phyloP scores from a whole-genome alignment of 2,888 invertebrate genomes.

The Ormyrus labotus region DNA sequence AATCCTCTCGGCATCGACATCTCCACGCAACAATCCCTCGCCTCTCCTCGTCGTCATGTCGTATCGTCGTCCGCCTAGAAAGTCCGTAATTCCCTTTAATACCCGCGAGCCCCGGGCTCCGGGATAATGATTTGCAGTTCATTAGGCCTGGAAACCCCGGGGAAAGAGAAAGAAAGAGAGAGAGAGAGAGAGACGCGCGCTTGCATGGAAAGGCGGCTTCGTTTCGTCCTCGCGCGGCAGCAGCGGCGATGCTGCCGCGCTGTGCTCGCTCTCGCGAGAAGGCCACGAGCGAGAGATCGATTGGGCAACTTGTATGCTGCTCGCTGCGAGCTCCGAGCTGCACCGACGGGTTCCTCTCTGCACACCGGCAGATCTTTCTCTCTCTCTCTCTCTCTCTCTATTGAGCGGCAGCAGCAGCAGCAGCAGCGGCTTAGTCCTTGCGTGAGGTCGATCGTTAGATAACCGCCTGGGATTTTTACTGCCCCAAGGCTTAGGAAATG shows the following conservation, averaged over 20 bases:
- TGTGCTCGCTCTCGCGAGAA: neutral
- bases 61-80: slow-evolving; percentile 16
- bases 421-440: slow-evolving; percentile 33
- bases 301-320: slow-evolving; percentile 28
- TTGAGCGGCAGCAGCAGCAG: neutral
- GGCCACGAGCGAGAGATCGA: slow-evolving; percentile 12
- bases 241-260: neutral
- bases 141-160: slow-evolving; percentile 20
- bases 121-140: slow-evolving; percentile 48
- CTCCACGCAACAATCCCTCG: neutral
- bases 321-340: neutral
- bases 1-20: neutral
- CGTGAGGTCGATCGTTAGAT: slow-evolving; percentile 47
- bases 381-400: neutral
- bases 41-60: too few relatives aligned
- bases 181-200: neutral
- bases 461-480: neutral
- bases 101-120: slow-evolving; percentile 2
- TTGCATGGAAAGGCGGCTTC: slow-evolving; percentile 6
- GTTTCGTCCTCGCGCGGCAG: neutral
- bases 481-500: neutral
- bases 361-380: neutral
- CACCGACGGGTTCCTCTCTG: too few relatives aligned
- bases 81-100: slow-evolving; percentile 47
- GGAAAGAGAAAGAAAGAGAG: neutral